Conservation (phyloP, 2,113 vertebrate genomes). For the Clupea harengus region DNA sequence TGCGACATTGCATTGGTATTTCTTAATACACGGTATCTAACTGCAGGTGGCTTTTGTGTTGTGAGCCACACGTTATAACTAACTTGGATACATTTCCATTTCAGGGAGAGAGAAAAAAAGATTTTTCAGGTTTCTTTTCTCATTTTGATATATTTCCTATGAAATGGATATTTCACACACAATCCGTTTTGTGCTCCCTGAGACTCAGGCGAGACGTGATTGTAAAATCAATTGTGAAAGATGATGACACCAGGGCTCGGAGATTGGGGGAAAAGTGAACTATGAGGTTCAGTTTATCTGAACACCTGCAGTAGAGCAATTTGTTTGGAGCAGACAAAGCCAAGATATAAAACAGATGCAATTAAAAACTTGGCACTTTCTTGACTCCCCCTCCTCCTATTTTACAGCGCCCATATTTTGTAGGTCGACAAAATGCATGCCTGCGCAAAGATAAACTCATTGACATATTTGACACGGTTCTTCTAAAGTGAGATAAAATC, state of each 20-base stretch:
- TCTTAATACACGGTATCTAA: background rate
- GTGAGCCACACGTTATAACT: background rate
- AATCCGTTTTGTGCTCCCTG: background rate
- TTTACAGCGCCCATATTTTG: background rate
- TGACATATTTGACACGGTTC: constrained; percentile 17
- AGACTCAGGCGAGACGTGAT: background rate
- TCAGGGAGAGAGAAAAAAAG: background rate
- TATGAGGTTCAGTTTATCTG: constrained; percentile 18
- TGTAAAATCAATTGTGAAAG: background rate
- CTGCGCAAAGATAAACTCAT: constrained; percentile 8
- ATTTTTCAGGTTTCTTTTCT: background rate
- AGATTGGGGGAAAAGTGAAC: background rate
- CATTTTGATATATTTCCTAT: background rate
- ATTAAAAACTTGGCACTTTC: constrained; percentile 23
- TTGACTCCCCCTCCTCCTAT: background rate
- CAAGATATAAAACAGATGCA: constrained; percentile 13
- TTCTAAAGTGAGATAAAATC: constrained; percentile 22
- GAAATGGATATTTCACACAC: background rate
- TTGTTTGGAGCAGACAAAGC: background rate
- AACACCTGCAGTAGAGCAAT: constrained; percentile 20
- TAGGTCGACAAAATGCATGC: constrained; percentile 14
- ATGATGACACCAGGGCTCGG: background rate
- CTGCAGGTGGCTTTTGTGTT: background rate
- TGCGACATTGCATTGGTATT: background rate
- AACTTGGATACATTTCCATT: background rate